phyloP scores from a whole-genome alignment of 2,888 invertebrate genomes.

The Schizaphis graminum region DNA sequence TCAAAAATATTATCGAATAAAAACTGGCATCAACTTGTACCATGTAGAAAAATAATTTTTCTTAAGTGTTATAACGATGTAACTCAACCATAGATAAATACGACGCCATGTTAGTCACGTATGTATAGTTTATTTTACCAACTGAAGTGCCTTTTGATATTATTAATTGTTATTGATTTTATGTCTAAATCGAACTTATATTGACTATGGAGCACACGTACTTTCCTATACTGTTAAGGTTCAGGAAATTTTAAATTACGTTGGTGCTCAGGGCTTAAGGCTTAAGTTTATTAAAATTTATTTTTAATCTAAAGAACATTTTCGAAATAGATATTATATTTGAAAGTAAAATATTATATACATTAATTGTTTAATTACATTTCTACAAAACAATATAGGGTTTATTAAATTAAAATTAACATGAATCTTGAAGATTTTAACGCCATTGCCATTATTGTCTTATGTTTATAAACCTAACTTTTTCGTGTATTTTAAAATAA shows the following conservation, averaged over 20 bases:
- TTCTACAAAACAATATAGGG: not conserved
- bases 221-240: not conserved
- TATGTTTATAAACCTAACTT: not conserved
- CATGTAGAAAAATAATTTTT: constrained; percentile 14
- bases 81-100: constrained; percentile 24
- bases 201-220: not conserved
- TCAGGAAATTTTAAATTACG: not conserved
- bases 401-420: not conserved
- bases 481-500: not conserved
- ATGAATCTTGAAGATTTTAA: not conserved
- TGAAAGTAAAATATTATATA: not conserved
- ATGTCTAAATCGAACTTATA: not conserved
- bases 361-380: not conserved
- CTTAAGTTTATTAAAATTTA: not conserved
- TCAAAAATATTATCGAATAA: constrained; percentile 46
- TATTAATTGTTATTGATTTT: constrained; percentile 21
- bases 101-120: not conserved
- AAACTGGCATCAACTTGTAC: not conserved
- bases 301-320: not conserved
- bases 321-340: not conserved
- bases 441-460: too few species aligned
- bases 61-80: constrained; percentile 17
- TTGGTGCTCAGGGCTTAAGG: not conserved
- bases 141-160: not conserved
- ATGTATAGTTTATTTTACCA: constrained; percentile 24